Evolutionary conservation across 2,797 vertebrate genomes (phyloP).

Genomic region (Vespertilio murinus): DNA sequence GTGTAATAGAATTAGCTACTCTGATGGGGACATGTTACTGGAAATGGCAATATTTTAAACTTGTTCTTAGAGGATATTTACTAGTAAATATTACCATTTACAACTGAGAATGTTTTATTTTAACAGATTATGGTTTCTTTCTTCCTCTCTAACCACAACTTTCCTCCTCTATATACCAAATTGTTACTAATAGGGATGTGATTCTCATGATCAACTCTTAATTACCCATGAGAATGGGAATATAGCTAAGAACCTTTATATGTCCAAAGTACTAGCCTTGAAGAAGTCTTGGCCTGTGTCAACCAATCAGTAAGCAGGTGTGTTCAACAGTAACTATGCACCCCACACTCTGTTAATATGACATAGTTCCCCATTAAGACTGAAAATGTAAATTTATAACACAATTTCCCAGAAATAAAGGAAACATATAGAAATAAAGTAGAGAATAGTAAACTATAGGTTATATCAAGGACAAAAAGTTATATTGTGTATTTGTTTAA

Average conservation of each 20-base stretch:
- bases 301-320: neutral
- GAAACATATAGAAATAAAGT: neutral
- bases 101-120: neutral
- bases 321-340: neutral
- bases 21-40: neutral
- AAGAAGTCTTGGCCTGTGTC: neutral
- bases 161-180: neutral
- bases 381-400: too few species aligned
- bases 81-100: neutral
- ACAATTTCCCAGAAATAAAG: neutral
- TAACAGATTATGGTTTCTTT: neutral
- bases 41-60: slow-evolving; percentile 24
- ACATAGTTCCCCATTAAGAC: too few species aligned
- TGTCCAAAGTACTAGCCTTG: neutral
- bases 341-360: neutral
- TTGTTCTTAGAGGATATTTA: neutral
- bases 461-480: neutral
- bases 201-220: slow-evolving; percentile 16
- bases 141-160: neutral
- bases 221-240: neutral
- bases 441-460: neutral
- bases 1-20: slow-evolving; percentile 27
- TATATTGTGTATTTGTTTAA: neutral
- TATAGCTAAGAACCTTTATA: neutral
- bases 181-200: neutral